phyloP scores from a whole-genome alignment of 2,113 vertebrate genomes.

The Suricata suricatta region DNA sequence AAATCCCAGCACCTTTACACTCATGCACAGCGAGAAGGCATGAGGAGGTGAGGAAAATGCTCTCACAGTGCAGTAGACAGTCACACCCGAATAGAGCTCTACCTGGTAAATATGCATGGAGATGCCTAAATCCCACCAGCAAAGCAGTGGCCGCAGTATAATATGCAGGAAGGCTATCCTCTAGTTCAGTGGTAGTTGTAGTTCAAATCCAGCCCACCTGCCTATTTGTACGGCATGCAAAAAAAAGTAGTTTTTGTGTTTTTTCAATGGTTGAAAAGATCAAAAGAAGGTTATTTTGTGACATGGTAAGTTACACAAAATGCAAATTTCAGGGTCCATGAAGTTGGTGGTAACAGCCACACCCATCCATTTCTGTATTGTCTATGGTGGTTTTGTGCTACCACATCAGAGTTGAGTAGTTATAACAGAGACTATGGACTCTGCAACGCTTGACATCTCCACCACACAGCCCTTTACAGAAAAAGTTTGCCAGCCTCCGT shows the following conservation, averaged over 20 bases:
- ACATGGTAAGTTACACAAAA: background rate
- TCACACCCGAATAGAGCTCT: background rate
- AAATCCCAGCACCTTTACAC: background rate
- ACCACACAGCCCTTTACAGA: background rate
- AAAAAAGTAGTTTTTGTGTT: background rate
- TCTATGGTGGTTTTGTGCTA: background rate
- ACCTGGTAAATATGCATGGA: background rate
- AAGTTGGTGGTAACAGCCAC: background rate
- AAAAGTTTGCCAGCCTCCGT: background rate
- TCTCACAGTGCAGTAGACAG: background rate
- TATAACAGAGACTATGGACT: background rate
- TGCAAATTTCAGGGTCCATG: background rate
- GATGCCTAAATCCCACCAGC: background rate
- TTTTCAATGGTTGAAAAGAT: background rate
- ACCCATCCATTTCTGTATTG: background rate
- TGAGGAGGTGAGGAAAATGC: background rate
- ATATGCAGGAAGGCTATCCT: background rate
- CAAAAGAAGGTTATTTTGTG: background rate
- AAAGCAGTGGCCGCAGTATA: background rate
- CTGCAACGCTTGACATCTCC: background rate
- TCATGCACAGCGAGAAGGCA: background rate
- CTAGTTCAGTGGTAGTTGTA: background rate
- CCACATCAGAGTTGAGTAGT: background rate
- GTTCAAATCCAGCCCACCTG: background rate
- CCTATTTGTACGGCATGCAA: background rate